These are phyloP conservation scores for Philonicus albiceps DNA, from an alignment of 2,888 invertebrate species.

Conservation along the genomic window DNA sequence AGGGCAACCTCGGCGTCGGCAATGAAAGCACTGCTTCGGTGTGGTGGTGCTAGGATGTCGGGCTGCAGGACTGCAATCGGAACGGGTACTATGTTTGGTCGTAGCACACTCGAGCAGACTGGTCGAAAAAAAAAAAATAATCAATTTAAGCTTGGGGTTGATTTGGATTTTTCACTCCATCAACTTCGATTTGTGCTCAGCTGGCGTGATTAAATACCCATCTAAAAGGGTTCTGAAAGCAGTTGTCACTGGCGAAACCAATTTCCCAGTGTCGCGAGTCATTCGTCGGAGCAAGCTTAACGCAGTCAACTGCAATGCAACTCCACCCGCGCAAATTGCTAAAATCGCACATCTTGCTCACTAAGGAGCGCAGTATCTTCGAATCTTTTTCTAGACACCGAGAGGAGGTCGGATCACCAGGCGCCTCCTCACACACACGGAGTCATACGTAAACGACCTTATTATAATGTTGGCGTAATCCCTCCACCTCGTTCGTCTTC, in stretches of 20 bases:
- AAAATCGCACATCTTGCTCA: background rate
- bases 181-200: slow-evolving; percentile 29
- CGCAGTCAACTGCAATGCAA: slow-evolving; percentile 20
- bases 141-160: slow-evolving; percentile 12
- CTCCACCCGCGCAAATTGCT: background rate
- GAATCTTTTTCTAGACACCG: background rate
- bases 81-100: background rate
- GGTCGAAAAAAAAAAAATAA: slow-evolving; percentile 4
- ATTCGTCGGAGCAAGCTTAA: slow-evolving; percentile 20
- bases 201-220: slow-evolving; percentile 31
- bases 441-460: slow-evolving; percentile 43
- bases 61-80: background rate
- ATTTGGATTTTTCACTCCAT: slow-evolving; percentile 36
- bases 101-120: background rate
- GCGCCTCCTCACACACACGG: background rate
- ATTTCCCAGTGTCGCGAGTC: slow-evolving; percentile 24
- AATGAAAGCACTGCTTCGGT: background rate
- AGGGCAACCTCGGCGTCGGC: slow-evolving; percentile 9
- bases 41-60: background rate
- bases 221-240: slow-evolving; percentile 37
- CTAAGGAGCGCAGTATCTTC: background rate
- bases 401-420: background rate
- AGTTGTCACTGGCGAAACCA: slow-evolving; percentile 30
- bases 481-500: background rate
- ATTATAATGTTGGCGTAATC: slow-evolving; percentile 40